These are phyloP conservation scores for Ceratina australensis DNA, from an alignment of 1,140 invertebrate genomes.

Conservation along the genomic window DNA sequence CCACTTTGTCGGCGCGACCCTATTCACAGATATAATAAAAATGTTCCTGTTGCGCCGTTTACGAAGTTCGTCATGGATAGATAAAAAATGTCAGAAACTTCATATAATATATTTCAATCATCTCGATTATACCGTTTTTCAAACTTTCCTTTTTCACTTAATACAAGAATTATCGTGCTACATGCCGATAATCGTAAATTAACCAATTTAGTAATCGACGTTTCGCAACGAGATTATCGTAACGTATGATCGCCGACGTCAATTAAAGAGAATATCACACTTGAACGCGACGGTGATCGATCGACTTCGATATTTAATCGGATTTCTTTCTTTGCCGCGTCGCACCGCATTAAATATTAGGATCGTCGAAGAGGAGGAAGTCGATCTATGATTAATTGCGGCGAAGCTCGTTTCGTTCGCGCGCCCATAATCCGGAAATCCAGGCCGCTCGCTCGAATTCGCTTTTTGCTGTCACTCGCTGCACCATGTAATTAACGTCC, in stretches of 20 bases:
- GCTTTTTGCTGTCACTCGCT: conserved; percentile 18
- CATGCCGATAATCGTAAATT: background rate
- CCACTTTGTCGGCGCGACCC: conserved; percentile 20
- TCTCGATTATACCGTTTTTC: too few relatives aligned
- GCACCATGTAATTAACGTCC: conserved; percentile 51
- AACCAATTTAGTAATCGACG: background rate
- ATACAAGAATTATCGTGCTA: too few relatives aligned
- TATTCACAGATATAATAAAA: background rate
- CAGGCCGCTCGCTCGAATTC: conserved; percentile 2
- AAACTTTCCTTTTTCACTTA: background rate
- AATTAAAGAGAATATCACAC: conserved; percentile 7
- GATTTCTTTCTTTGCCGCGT: background rate
- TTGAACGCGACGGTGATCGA: conserved; percentile 6
- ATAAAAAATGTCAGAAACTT: background rate
- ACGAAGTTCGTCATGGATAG: background rate
- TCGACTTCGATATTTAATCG: background rate
- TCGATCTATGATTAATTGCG: conserved; percentile 40
- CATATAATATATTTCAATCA: background rate
- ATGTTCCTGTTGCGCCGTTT: background rate
- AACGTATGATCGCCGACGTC: background rate
- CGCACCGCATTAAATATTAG: conserved; percentile 4
- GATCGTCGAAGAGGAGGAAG: conserved; percentile 4
- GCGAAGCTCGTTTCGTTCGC: conserved; percentile 28
- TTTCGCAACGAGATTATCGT: background rate
- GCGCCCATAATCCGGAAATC: conserved; percentile 33